Evolutionary conservation across 2,888 invertebrate species (phyloP), one percentile per base, ranked within the genome.

Genomic region (Andrena marginata): DNA sequence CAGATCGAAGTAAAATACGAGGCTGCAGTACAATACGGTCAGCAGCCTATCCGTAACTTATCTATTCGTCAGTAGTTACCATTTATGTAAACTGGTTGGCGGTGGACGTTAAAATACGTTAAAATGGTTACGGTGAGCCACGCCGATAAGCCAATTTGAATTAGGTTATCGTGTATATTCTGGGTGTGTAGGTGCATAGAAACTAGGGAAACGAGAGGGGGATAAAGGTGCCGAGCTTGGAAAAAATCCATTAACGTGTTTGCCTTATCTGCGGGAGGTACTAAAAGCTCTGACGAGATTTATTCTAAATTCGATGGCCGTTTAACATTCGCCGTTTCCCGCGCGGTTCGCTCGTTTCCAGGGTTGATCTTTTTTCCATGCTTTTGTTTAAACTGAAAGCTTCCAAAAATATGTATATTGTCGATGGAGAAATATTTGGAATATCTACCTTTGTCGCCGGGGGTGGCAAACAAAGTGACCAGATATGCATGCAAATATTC

Each of bases 201-300:
- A 26, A 64, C 54, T 31, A 35, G 48, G 42, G 26, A 59, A 63
- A 31, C 59, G 31, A 48, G 26, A 20, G 54, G 49, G 1, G 63
- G 29, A 67, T 77, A 67, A 70, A 77, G 31, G 60, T 65, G 29
- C 35, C 77, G 26, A 51, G 56, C n/a, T 67, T 60, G 70, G 56
- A 56, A 73, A 82, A 78, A 83, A 78, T 70, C 82, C 73, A 78
- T 83, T 83, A 78, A 74, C 77, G 82, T 48, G 68, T 82, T 80
- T 70, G 74, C 59, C 69, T 82, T 82, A 75, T 80, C 81, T 80
- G 54, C 42, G 65, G 64, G 26, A 69, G 56, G 49, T 75, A 65
- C 64, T 80, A 80, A 80, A 82, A 70, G 75, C 69, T 75, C 75
- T 75, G 59, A 60, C 69, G 75, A 82, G 81, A 82, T 82, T 75